Conservation (phyloP, 2,113 vertebrate genomes). For the Ammodramus savannarum region DNA sequence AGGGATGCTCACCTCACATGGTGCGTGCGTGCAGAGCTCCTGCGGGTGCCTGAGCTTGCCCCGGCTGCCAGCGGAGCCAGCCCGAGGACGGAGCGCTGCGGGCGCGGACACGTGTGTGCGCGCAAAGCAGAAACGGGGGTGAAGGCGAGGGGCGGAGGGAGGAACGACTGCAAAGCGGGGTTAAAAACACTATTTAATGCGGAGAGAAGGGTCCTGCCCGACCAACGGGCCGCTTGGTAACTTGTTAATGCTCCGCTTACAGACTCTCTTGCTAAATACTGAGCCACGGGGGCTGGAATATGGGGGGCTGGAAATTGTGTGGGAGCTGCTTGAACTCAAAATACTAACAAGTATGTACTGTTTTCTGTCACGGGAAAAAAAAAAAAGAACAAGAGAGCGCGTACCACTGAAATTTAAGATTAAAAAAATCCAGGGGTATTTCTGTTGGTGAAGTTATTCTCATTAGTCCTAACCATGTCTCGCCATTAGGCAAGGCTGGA, state of each 20-base stretch:
- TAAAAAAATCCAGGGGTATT: not conserved
- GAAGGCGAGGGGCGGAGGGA: not conserved
- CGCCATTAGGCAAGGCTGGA: conserved; percentile 74
- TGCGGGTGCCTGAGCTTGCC: not conserved
- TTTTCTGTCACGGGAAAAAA: not conserved
- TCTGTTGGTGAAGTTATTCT: conserved; percentile 30
- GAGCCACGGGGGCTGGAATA: not conserved
- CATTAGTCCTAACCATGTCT: conserved; percentile 60
- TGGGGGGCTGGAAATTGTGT: not conserved
- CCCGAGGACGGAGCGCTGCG: not conserved
- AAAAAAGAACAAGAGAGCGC: rapidly evolving
- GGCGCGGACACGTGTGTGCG: not conserved
- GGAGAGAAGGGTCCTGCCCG: not conserved
- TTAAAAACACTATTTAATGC: not conserved
- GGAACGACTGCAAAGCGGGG: not conserved
- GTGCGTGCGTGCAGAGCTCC: rapidly evolving
- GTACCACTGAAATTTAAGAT: not conserved
- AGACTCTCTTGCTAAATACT: not conserved
- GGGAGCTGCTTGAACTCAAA: not conserved
- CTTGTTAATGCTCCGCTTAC: not conserved
- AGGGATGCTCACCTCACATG: not conserved
- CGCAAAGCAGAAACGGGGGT: not conserved
- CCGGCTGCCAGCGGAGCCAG: not conserved
- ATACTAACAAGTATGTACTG: not conserved
- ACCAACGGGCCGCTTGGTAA: not conserved